Evolutionary conservation across 2,888 invertebrate genomes (phyloP).

Genomic region (Aleiodes alternator): DNA sequence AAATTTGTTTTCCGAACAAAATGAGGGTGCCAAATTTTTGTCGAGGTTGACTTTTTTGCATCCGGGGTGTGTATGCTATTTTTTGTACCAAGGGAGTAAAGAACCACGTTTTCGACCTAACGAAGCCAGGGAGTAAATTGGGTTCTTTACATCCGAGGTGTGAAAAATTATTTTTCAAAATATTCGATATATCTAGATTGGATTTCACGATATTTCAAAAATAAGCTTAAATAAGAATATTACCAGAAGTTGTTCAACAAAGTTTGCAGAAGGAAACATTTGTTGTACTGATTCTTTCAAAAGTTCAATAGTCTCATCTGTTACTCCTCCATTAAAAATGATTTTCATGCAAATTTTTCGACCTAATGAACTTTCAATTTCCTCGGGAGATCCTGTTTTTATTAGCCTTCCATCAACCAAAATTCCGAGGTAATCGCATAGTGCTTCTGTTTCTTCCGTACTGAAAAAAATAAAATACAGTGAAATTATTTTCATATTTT

Average conservation of each 20-base stretch:
- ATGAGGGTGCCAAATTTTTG: too few species aligned
- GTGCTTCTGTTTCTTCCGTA: conserved; percentile 55
- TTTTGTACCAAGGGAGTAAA: too few species aligned
- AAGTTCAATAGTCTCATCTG: conserved; percentile 38
- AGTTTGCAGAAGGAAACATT: conserved; percentile 47
- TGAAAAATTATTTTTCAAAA: too few species aligned
- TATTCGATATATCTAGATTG: background rate
- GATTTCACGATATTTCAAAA: conserved; percentile 6
- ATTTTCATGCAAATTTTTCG: conserved; percentile 51
- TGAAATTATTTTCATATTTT: background rate
- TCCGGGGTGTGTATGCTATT: too few species aligned
- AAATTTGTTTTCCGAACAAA: too few species aligned
- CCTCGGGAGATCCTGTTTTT: conserved; percentile 51
- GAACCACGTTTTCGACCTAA: too few species aligned
- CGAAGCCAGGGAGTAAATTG: too few species aligned
- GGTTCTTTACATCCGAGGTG: too few species aligned
- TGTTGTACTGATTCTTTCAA: conserved; percentile 50
- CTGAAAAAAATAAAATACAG: conserved; percentile 31
- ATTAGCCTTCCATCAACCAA: conserved; percentile 53
- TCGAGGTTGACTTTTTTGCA: too few species aligned
- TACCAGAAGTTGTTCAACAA: conserved; percentile 51
- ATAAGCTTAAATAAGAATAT: background rate
- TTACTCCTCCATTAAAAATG: conserved; percentile 40
- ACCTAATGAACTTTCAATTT: conserved; percentile 50
- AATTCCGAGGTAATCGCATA: conserved; percentile 55